These are phyloP conservation scores for Melospiza melodia DNA, from an alignment of 2,113 vertebrate genomes.

Conservation along the genomic window DNA sequence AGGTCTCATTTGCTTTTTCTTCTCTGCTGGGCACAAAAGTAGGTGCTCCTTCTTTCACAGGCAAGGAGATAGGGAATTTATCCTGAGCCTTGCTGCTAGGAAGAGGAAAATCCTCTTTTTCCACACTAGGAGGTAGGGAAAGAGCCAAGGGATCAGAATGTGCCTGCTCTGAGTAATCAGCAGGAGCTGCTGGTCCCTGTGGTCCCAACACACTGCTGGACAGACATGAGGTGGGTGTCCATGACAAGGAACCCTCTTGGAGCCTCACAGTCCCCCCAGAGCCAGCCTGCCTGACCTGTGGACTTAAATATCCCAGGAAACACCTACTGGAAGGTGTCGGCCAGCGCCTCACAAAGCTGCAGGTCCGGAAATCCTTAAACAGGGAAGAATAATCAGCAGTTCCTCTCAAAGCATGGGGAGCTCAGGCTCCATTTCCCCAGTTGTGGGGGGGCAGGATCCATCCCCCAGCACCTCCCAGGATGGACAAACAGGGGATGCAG, in stretches of 20 bases:
- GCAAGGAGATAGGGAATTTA: neutral
- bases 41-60: neutral
- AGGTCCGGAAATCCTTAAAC: neutral
- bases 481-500: neutral
- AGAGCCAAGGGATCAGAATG: accelerated
- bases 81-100: neutral
- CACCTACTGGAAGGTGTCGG: conserved; percentile 6
- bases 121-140: neutral
- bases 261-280: neutral
- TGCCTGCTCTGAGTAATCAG: too few relatives aligned
- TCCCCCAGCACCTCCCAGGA: neutral
- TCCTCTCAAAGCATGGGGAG: neutral
- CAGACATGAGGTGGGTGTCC: accelerated
- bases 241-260: neutral
- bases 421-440: neutral
- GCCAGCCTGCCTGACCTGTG: neutral
- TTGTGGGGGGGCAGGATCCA: neutral
- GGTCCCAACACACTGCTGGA: neutral
- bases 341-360: neutral
- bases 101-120: neutral
- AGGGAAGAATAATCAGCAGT: neutral
- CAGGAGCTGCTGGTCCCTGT: accelerated
- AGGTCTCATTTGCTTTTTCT: neutral
- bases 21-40: neutral
- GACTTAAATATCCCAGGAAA: neutral